Evolutionary conservation across 2,113 vertebrate genomes (phyloP), one percentile per base, ranked within the genome.

Genomic region (Jacana jacana): DNA sequence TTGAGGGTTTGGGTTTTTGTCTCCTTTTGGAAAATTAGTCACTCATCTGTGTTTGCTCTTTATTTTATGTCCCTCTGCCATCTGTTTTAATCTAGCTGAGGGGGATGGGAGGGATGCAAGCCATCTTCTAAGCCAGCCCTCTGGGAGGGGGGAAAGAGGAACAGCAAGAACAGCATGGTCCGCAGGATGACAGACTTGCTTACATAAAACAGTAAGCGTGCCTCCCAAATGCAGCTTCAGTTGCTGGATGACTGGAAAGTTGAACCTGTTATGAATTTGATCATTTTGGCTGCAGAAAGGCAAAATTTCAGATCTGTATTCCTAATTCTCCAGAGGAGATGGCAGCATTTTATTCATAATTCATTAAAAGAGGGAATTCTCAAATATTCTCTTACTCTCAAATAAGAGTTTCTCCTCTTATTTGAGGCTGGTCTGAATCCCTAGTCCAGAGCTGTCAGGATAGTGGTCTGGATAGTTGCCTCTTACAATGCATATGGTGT

Each of bases 81-180:
- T 96, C 95, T 95, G 90, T 91, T 94, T 93, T 81, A 75, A 91
- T 73, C 39, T 88, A 52, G 55, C 42, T 91, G 48, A 82, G 40
- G 79, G 33, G 23, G 42, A 35, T 37, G n/a, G 35, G 52, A 22
- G 3, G 11, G 39, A 89, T 51, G 58, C 40, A 72, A 94, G 65
- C 37, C 60, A 84, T 44, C 46, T 77, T 81, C 68, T 52, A 48
- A 71, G 46, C 14, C 35, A 86, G 88, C 51, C 33, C 46, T 63
- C 69, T 81, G 73, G 55, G 44, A 80, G 7, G 8, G 6, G 46
- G 25, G 19, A 51, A 88, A 72, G 71, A 94, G 65, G 31, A 91
- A 13, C 68, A 81, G 42, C 28, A 64, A 88, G 92, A 86, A 78
- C 3, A 4, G 22, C n/a, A 63, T 11, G 10, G 63, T 57, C 58